Conservation (phyloP, 2,888 invertebrate genomes). For the Odiellus spinosus region DNA sequence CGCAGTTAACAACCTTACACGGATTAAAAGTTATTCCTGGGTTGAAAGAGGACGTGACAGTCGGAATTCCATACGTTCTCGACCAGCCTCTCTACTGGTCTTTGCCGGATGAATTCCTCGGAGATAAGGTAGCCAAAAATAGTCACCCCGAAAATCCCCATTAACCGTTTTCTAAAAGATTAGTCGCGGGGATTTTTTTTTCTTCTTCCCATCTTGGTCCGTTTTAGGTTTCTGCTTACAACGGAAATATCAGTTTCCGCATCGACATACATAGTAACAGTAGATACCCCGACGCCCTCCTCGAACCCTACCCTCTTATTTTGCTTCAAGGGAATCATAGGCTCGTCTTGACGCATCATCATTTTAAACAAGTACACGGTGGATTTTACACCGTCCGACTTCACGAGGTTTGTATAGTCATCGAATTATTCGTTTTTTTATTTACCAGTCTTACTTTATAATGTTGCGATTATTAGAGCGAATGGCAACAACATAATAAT, state of each 20-base stretch:
- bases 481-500: conserved; percentile 51
- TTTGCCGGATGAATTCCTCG: conserved; percentile 60
- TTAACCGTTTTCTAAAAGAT: background rate
- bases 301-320: conserved; percentile 56
- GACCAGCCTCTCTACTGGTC: conserved; percentile 64
- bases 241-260: conserved; percentile 65
- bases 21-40: conserved; percentile 46
- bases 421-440: background rate
- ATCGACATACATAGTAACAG: conserved; percentile 46
- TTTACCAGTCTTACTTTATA: conserved; percentile 4
- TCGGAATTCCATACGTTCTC: conserved; percentile 38
- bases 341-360: conserved; percentile 56
- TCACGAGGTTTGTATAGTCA: conserved; percentile 24
- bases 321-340: conserved; percentile 59
- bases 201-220: background rate
- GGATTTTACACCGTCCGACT: conserved; percentile 35
- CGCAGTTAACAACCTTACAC: conserved; percentile 40
- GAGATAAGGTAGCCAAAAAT: conserved; percentile 46
- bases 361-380: conserved; percentile 28
- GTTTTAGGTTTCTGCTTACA: conserved; percentile 63
- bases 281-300: conserved; percentile 35
- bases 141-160: background rate
- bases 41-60: conserved; percentile 38
- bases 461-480: conserved; percentile 25
- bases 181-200: background rate